These are phyloP conservation scores for Clitarchus hookeri DNA, from an alignment of 2,888 invertebrate species.

Conservation along the genomic window DNA sequence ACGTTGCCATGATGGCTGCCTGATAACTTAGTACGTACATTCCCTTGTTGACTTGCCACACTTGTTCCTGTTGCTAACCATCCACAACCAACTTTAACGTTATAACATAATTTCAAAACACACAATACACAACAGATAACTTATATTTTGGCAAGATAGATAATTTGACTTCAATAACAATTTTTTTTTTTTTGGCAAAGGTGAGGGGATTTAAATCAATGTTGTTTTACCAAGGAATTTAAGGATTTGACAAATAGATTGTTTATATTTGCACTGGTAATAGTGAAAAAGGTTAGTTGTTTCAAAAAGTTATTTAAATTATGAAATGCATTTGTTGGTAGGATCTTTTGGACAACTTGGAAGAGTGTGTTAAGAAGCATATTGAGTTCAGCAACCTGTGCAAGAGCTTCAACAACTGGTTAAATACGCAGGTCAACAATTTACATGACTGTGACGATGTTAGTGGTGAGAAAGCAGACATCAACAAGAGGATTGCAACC, in stretches of 20 bases:
- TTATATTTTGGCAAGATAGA: no score
- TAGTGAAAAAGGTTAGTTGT: neutral
- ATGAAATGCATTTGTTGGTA: slow-evolving; percentile 41
- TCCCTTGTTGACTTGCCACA: no score
- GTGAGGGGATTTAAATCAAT: neutral
- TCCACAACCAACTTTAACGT: no score
- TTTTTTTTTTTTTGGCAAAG: neutral
- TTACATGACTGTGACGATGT: slow-evolving; percentile 80
- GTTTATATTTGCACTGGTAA: neutral
- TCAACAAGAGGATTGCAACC: slow-evolving; percentile 71
- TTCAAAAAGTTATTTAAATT: neutral
- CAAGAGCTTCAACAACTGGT: slow-evolving; percentile 80
- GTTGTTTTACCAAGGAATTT: no score
- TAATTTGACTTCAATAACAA: neutral
- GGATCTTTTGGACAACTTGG: slow-evolving; percentile 81
- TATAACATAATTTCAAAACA: no score
- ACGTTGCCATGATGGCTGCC: no score
- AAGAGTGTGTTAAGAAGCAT: slow-evolving; percentile 85
- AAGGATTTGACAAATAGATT: no score
- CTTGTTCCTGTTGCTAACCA: no score
- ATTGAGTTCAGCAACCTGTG: slow-evolving; percentile 76
- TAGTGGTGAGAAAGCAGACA: slow-evolving; percentile 82
- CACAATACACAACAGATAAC: no score
- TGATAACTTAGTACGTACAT: no score
- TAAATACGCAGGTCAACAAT: slow-evolving; percentile 78